Evolutionary conservation across 2,888 invertebrate genomes (phyloP), one percentile per base, ranked within the genome.

Genomic region (Drosophila fungiperda): DNA sequence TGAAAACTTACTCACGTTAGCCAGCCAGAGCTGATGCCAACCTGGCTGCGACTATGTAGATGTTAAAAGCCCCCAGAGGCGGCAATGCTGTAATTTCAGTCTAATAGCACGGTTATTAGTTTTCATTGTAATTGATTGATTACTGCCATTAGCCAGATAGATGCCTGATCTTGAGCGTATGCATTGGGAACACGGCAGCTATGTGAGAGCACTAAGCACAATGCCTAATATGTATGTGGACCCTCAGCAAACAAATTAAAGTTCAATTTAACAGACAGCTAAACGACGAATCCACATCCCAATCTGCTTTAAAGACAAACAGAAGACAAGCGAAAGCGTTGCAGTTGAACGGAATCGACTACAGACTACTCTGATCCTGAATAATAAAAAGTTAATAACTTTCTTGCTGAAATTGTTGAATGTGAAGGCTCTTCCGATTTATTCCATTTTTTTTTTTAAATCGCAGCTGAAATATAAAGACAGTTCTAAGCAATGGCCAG

Each of bases 91-190:
- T 80, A 80, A 85, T 76, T 76, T 80, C 68, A 69, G 60, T 72
- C 69, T 86, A 87, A 86, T 89, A 67, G 87, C 82, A 33, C 60
- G 87, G 80, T 73, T 89, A 89, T 85, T 89, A 80, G 80, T 82
- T 89, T 78, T 59, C 80, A 80, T 74, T 80, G 71, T 87, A 85
- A 89, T 85, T 86, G 85, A 84, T 89, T 89, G 85, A 86, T 89
- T 80, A 73, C 76, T 59, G 78, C 68, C 78, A 80, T 82, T 82
- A 82, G 69, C 62, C 50, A 58, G 76, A 61, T 42, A 58, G 76
- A 61, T 73, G 67, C 68, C 45, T 45, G 70, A 78, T 82, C 71
- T 67, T 57, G 74, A 80, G 68, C 62, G 57, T 59, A 60, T 66
- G 66, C 59, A 68, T 50, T 62, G 63, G 64, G 29, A 35, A 40